Percentiles rank a stretch among this genome's conserved stretches.
Conservation (phyloP, 2,888 invertebrate species). For the Agonopterix subpropinquella region DNA sequence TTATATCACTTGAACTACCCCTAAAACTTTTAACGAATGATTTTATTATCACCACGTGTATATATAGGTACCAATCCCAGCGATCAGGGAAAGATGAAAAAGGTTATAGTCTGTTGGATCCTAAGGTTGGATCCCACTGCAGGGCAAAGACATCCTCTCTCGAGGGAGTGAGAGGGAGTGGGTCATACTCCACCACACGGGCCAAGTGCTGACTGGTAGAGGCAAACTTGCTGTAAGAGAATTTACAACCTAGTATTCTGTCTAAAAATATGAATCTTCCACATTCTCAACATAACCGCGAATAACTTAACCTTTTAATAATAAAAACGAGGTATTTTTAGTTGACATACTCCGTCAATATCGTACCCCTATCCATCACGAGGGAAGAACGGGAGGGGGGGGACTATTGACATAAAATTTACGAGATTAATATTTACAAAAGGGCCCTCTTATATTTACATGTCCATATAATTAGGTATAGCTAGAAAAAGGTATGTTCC, state of each 20-base stretch:
- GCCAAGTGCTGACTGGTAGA: no score
- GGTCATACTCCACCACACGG: no score
- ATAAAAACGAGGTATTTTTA: constrained; percentile 31
- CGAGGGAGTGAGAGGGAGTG: no score
- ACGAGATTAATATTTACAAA: constrained; percentile 69
- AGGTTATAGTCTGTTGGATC: no score
- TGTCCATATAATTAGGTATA: no score
- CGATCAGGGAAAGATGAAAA: neutral
- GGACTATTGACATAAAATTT: constrained; percentile 62
- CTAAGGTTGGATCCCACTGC: no score
- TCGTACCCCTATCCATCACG: constrained; percentile 63
- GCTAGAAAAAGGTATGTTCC: no score
- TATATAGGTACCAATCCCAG: no score
- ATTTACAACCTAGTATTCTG: neutral
- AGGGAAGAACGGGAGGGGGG: constrained; percentile 21
- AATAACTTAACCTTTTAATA: constrained; percentile 32
- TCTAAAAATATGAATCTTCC: neutral
- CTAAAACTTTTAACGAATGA: neutral
- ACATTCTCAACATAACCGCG: constrained; percentile 10
- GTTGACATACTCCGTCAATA: constrained; percentile 55
- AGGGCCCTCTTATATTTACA: constrained; percentile 7
- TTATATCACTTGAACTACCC: no score
- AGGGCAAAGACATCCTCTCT: no score
- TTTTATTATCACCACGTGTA: neutral
- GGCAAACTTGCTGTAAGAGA: no score